phyloP scores from a whole-genome alignment of 2,113 vertebrate genomes.

The Bos indicus region DNA sequence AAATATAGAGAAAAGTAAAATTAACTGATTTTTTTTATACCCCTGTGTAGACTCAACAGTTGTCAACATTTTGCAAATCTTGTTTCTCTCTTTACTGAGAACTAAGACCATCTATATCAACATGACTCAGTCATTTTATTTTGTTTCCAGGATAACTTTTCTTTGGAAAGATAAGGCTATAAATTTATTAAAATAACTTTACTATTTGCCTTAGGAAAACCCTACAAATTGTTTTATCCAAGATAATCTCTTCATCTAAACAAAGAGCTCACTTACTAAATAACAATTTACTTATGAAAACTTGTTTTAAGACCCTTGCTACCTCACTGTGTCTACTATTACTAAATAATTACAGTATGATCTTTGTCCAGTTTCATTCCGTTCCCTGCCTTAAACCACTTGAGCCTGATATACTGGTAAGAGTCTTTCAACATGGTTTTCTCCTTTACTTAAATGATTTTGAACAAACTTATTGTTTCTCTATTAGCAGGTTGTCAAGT shows the following conservation, averaged over 20 bases:
- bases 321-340: not conserved
- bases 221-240: not conserved
- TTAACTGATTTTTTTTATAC: not conserved
- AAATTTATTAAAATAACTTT: constrained; percentile 24
- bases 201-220: not conserved
- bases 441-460: not conserved
- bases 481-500: not conserved
- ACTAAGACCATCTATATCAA: not conserved
- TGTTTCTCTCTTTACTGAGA: not conserved
- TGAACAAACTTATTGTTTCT: not conserved
- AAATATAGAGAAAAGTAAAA: not conserved
- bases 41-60: not conserved
- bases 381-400: not conserved
- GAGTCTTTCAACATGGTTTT: not conserved
- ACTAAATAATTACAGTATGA: not conserved
- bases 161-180: not conserved
- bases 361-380: not conserved
- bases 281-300: not conserved
- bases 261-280: not conserved
- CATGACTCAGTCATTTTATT: not conserved
- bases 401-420: not conserved
- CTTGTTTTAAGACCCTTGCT: not conserved
- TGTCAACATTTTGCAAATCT: constrained; percentile 3
- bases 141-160: not conserved
- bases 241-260: not conserved